A percentile compares a stretch with the other conserved stretches of the same genome.
These are phyloP conservation scores for Mylabris sibirica DNA, from an alignment of 2,888 invertebrate genomes.

Conservation along the genomic window DNA sequence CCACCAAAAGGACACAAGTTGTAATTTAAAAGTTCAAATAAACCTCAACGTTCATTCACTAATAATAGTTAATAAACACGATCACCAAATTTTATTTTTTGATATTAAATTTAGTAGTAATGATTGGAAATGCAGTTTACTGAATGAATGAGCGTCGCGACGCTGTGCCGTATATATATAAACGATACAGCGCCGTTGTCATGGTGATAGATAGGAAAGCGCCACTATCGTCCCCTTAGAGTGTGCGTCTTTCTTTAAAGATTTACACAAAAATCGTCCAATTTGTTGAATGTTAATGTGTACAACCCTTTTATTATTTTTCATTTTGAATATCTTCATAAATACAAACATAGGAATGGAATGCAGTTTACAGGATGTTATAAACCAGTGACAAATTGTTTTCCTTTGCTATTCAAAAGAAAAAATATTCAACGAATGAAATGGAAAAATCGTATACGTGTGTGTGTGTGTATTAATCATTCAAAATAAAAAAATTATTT, in stretches of 20 bases:
- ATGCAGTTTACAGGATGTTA: constrained; percentile 1
- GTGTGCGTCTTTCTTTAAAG: background rate
- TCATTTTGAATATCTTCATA: background rate
- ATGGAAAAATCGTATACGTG: background rate
- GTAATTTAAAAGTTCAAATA: constrained; percentile 18
- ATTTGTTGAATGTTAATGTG: background rate
- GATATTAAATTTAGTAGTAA: constrained; percentile 7
- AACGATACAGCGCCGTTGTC: constrained; percentile 26
- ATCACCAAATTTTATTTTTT: constrained; percentile 13
- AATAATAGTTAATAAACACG: constrained; percentile 16
- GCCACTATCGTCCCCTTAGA: background rate
- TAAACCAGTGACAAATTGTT: background rate
- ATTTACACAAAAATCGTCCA: background rate
- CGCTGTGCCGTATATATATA: constrained; percentile 55
- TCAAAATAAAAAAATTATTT: background rate
- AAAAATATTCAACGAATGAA: background rate
- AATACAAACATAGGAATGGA: background rate
- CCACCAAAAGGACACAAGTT: constrained; percentile 40
- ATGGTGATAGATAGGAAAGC: background rate
- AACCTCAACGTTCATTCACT: constrained; percentile 18
- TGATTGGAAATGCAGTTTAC: constrained; percentile 39
- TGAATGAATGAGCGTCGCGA: constrained; percentile 56
- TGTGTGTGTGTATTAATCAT: background rate
- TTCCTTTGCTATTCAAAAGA: background rate
- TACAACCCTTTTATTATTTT: background rate